Base-by-base conservation (phyloP, 2,888 invertebrate species). In the Papilio gigon region DNA sequence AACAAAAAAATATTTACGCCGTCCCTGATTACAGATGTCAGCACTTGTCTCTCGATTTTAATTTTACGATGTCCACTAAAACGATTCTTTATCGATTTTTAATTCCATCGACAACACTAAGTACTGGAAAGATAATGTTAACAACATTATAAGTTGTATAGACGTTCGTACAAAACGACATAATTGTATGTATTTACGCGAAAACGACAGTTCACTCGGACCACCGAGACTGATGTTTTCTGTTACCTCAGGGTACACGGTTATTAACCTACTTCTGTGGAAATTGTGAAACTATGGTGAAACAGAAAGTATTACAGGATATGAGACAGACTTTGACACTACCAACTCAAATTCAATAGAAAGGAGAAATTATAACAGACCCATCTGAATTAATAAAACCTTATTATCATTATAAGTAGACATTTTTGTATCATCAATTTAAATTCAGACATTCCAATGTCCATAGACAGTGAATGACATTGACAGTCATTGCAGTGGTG, bases 81-180 rank as follows among this genome's bases (percentile, higher is more conserved):
- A 37, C 37, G 68, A 64, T 47, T 56, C 33, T 53, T 50, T 67
- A 68, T 37, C 25, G 64, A 64, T 64, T 68, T 68, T 68, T 68
- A 37, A 64, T 63, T 64, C 42, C 25, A 59, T 68, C 64, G 59
- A 42, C 35, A 59, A 58, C 37, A 47, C 59, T 37, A 59, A 64
- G 44, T 64, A 62, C 20, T n/a, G 47, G 40, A 17, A 53, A 27
- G 61, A 40, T 42, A 56, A 61, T 61, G 30, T 66, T 58, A 30
- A 59, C 25, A 37, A 17, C 40, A 27, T 53, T 17, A 30, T 30
- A 61, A 37, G 60, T 53, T 22, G 47, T 56, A 20, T 30, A 53
- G 22, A 40, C 40, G 30, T 11, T 37, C 30, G 53, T 47, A 6
- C 27, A n/a, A 25, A 22, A 27, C 64, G 35, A 40, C 25, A 17